These are phyloP conservation scores for Amaurobius ferox DNA, from an alignment of 2,888 invertebrate species.

Conservation along the genomic window DNA sequence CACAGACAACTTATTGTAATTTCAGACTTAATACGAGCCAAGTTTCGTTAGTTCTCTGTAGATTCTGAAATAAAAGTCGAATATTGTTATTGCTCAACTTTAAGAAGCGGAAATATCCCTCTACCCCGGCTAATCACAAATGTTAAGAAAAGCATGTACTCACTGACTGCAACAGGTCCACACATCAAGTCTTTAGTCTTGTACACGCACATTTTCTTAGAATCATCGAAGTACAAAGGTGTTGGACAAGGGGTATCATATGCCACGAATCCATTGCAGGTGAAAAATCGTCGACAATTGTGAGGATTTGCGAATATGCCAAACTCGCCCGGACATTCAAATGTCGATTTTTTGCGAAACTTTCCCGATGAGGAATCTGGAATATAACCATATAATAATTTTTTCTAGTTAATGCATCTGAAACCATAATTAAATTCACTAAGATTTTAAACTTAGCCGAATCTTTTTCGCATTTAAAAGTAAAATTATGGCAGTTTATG, in stretches of 20 bases:
- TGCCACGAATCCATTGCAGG: constrained; percentile 43
- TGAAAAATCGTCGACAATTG: constrained; percentile 62
- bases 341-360: constrained; percentile 15
- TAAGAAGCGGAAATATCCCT: no score
- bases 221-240: constrained; percentile 92
- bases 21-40: no score
- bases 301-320: constrained; percentile 62
- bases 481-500: no score
- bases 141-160: constrained; percentile 23
- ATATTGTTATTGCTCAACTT: neutral
- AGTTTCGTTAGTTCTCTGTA: no score
- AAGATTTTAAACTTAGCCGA: no score
- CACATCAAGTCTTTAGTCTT: constrained; percentile 89
- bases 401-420: no score
- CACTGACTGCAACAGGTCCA: constrained; percentile 84
- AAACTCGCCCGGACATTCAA: constrained; percentile 55
- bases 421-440: no score
- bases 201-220: constrained; percentile 92
- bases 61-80: no score
- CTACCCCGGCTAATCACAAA: no score
- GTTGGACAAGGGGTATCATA: constrained; percentile 84
- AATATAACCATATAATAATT: no score
- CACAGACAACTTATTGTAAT: no score
- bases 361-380: neutral
- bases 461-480: no score